These are phyloP conservation scores for Alces alces DNA, from an alignment of 2,113 vertebrate species.

Conservation along the genomic window DNA sequence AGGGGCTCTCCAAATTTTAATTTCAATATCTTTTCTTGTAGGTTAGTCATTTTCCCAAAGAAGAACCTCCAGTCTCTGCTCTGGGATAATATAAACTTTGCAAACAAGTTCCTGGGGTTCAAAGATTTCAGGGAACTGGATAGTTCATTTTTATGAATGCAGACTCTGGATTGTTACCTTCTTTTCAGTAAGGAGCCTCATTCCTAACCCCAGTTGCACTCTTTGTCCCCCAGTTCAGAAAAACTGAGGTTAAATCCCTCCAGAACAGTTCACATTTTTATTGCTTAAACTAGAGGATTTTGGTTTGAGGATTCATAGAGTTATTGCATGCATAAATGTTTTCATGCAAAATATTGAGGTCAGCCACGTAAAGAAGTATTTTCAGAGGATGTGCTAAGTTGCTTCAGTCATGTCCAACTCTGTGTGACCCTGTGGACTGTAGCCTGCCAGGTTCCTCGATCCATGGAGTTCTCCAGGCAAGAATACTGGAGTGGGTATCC, in stretches of 20 bases:
- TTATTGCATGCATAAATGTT: neutral
- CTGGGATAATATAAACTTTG: neutral
- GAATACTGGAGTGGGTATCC: neutral
- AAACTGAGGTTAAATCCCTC: neutral
- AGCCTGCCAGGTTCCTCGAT: neutral
- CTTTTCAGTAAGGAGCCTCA: neutral
- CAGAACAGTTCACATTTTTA: neutral
- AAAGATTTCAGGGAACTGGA: neutral
- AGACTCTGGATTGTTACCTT: neutral
- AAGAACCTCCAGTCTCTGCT: neutral
- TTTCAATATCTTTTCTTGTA: neutral
- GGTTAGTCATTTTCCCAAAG: neutral
- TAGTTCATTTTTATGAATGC: neutral
- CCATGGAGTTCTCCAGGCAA: neutral
- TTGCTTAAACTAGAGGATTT: neutral
- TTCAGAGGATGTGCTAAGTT: neutral
- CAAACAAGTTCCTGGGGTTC: neutral
- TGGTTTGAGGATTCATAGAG: neutral
- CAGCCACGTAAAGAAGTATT: neutral
- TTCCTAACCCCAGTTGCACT: neutral
- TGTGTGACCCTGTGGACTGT: neutral
- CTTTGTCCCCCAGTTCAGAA: neutral
- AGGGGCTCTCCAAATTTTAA: neutral
- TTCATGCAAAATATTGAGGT: neutral
- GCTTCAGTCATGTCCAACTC: neutral